Conservation (phyloP, 1,140 invertebrate genomes). For the Aculops lycopersici region DNA sequence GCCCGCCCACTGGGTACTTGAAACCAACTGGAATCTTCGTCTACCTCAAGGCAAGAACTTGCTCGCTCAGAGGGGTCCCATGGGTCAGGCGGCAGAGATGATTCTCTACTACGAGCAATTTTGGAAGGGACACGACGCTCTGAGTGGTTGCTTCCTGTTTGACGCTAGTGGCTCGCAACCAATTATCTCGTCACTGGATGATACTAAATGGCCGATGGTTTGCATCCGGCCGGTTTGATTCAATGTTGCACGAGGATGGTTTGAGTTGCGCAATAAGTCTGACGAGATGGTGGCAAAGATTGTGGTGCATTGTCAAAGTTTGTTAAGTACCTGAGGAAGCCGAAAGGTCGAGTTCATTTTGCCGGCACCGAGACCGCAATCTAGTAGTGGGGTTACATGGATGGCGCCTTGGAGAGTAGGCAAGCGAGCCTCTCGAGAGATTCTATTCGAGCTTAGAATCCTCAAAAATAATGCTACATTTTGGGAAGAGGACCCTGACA, state of each 20-base stretch:
- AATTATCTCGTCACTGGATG: constrained; percentile 13
- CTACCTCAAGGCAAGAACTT: constrained; percentile 14
- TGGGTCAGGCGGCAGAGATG: constrained; percentile 13
- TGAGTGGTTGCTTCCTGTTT: constrained; percentile 9
- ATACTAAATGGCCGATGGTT: constrained; percentile 16
- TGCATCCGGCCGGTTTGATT: constrained; percentile 15
- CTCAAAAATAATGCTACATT: constrained; percentile 6
- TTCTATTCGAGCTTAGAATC: constrained; percentile 9
- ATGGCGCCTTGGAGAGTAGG: constrained; percentile 19
- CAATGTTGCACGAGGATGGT: constrained; percentile 8
- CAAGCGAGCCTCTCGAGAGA: constrained; percentile 17
- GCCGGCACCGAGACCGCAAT: constrained; percentile 20
- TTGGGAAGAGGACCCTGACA: constrained; percentile 9
- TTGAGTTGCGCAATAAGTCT: constrained; percentile 4
- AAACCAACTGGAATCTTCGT: constrained; percentile 15
- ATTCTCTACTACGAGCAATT: constrained; percentile 16
- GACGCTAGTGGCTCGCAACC: constrained; percentile 7
- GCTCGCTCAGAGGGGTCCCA: constrained; percentile 16
- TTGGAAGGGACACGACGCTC: constrained; percentile 15
- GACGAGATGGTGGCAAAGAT: constrained; percentile 8
- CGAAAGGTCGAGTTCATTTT: constrained; percentile 15
- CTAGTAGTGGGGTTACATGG: constrained; percentile 20
- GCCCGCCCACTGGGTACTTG: constrained; percentile 15
- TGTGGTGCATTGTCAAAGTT: constrained; percentile 15
- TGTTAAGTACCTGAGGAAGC: constrained; percentile 14